Conservation (phyloP, 1,140 invertebrate species). For the Coenobita brevimanus region DNA sequence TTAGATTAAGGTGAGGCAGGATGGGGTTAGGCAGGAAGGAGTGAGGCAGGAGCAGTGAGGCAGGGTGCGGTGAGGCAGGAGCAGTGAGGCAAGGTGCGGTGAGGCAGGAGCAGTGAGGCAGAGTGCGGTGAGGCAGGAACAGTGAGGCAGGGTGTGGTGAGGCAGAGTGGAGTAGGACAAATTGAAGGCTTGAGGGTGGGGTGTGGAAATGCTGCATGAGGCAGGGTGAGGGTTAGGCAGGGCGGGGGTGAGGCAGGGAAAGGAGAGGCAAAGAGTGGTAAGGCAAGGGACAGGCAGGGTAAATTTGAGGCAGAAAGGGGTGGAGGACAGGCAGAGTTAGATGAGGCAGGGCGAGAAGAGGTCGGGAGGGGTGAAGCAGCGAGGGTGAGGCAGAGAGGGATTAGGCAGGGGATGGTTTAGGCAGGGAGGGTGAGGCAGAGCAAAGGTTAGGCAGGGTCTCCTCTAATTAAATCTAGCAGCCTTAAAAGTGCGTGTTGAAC, state of each 20-base stretch:
- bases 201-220: background rate
- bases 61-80: background rate
- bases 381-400: background rate
- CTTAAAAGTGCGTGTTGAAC: background rate
- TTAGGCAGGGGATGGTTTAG: background rate
- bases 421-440: background rate
- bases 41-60: background rate
- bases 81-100: background rate
- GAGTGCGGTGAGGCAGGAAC: background rate
- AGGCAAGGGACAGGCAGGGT: background rate
- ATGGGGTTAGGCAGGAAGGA: too few species aligned
- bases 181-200: background rate
- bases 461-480: too few species aligned
- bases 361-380: background rate
- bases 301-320: background rate
- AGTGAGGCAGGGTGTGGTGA: background rate
- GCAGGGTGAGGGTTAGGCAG: background rate
- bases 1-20: background rate
- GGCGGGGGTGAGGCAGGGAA: background rate
- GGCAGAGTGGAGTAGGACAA: background rate
- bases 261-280: background rate
- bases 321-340: background rate
- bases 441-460: too few species aligned
- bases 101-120: background rate
- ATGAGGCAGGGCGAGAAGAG: background rate